Percentiles rank a stretch among this genome's conserved stretches.
phyloP scores from a whole-genome alignment of 2,888 invertebrate genomes.

The Macrosoma leucophasiata region DNA sequence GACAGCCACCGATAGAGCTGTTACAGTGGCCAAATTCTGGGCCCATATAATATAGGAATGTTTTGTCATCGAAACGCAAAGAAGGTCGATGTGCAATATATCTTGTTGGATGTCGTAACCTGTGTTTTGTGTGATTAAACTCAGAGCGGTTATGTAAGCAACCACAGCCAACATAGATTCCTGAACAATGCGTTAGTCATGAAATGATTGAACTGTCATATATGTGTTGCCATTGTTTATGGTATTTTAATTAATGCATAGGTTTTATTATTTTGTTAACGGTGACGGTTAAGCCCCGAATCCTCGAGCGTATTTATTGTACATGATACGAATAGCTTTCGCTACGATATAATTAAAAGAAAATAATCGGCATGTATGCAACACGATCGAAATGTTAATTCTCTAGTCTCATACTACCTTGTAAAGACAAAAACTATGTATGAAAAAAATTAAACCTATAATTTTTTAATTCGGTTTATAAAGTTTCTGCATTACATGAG shows the following conservation, averaged over 20 bases:
- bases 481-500: constrained; percentile 60
- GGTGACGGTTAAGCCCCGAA: constrained; percentile 34
- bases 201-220: constrained; percentile 54
- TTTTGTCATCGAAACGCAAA: too few species aligned
- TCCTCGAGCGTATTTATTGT: constrained; percentile 22
- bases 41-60: too few species aligned
- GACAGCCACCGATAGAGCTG: too few species aligned
- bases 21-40: too few species aligned
- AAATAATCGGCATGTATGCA: constrained; percentile 51
- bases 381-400: constrained; percentile 65
- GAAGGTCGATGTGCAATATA: too few species aligned
- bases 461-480: constrained; percentile 71
- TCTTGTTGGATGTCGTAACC: too few species aligned
- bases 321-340: constrained; percentile 40
- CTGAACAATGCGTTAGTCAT: constrained; percentile 58
- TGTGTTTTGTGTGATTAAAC: too few species aligned
- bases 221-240: constrained; percentile 66
- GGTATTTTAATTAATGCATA: constrained; percentile 32
- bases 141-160: too few species aligned
- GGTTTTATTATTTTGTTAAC: constrained; percentile 18
- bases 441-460: constrained; percentile 55
- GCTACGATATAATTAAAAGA: constrained; percentile 47
- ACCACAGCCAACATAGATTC: constrained; percentile 34
- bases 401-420: constrained; percentile 73
- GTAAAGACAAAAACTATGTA: constrained; percentile 69